Conservation (phyloP, 2,797 vertebrate genomes). For the Spea hammondii region DNA sequence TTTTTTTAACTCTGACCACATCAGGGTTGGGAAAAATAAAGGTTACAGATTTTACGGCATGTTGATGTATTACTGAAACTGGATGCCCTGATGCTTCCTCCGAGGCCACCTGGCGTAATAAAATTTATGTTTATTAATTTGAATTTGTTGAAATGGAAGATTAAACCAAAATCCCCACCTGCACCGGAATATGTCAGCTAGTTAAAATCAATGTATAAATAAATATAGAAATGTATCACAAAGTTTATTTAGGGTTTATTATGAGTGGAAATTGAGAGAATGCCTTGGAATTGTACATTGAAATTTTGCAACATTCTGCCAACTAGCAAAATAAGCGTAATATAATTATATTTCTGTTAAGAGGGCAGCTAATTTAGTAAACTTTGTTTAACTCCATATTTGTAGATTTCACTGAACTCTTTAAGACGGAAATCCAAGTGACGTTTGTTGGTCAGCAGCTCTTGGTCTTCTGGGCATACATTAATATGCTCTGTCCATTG, state of each 20-base stretch:
- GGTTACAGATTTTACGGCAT: neutral
- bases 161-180: neutral
- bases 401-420: no score
- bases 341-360: no score
- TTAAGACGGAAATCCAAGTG: no score
- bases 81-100: neutral
- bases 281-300: neutral
- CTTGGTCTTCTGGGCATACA: no score
- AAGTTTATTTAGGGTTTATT: neutral
- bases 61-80: neutral
- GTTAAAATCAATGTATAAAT: neutral
- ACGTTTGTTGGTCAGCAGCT: no score
- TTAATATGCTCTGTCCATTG: no score
- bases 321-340: no score
- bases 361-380: no score
- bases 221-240: neutral
- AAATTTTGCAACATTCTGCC: neutral
- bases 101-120: neutral
- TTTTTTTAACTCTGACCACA: neutral
- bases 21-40: neutral
- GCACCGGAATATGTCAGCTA: neutral
- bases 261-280: neutral
- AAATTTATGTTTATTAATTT: neutral
- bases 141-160: neutral
- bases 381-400: no score